Evolutionary conservation across 2,888 invertebrate species (phyloP).

Genomic region (Drosophila buzzatii): DNA sequence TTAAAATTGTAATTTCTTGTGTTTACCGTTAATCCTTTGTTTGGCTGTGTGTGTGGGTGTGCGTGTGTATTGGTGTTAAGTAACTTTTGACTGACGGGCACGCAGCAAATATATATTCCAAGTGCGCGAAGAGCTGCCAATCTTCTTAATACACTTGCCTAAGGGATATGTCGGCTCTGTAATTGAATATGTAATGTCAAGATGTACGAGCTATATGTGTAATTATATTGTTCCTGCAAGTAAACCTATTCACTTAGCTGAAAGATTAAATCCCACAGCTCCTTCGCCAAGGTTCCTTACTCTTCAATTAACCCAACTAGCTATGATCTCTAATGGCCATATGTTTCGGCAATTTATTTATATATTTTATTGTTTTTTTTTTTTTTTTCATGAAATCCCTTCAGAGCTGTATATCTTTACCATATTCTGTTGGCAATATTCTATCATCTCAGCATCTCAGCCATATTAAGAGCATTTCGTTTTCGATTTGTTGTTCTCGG

Average conservation of each 20-base stretch:
- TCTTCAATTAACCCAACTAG: no score
- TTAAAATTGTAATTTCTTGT: conserved; percentile 61
- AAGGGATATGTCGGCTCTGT: neutral
- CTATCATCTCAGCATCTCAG: neutral
- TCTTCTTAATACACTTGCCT: conserved; percentile 6
- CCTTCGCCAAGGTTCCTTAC: no score
- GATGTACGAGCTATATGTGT: neutral
- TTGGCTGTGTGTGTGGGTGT: neutral
- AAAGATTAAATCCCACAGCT: no score
- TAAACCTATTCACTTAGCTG: no score
- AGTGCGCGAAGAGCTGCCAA: conserved; percentile 27
- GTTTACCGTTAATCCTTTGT: conserved; percentile 56
- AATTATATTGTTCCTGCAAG: no score
- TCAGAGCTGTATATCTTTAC: no score
- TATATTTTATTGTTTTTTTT: no score
- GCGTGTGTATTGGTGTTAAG: conserved; percentile 37
- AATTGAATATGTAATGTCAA: neutral
- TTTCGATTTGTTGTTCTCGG: neutral
- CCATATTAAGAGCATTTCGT: neutral
- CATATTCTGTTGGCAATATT: no score
- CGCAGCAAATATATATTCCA: conserved; percentile 52
- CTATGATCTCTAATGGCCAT: no score
- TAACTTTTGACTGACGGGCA: conserved; percentile 46
- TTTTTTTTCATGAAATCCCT: no score
- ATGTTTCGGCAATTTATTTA: no score